Conservation (phyloP, 2,113 vertebrate genomes). For the Crotalus horridus region DNA sequence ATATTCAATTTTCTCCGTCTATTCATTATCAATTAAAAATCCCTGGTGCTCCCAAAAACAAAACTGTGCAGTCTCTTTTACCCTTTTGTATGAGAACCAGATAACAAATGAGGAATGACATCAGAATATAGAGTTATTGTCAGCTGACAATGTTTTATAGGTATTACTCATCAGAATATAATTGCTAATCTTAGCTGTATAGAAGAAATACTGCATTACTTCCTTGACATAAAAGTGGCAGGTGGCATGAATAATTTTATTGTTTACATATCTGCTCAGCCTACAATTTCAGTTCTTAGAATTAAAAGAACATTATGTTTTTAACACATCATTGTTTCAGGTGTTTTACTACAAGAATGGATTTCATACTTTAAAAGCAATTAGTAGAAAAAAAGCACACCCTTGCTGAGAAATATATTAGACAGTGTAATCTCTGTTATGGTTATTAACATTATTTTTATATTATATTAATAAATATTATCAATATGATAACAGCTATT, state of each 20-base stretch:
- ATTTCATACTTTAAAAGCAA: conserved; percentile 51
- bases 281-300: conserved; percentile 44
- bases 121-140: conserved; percentile 39
- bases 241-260: conserved; percentile 43
- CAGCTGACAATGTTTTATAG: conserved; percentile 49
- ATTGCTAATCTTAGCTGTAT: conserved; percentile 21
- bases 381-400: conserved; percentile 53
- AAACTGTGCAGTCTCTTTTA: neutral
- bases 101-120: conserved; percentile 33
- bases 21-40: conserved; percentile 39
- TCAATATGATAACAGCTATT: neutral
- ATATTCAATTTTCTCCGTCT: conserved; percentile 18
- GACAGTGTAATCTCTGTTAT: conserved; percentile 4
- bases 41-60: conserved; percentile 16
- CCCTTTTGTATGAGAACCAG: conserved; percentile 10
- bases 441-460: neutral
- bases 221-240: conserved; percentile 55
- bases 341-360: conserved; percentile 48
- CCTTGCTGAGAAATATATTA: conserved; percentile 8
- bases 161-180: conserved; percentile 52
- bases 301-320: conserved; percentile 35
- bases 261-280: conserved; percentile 43
- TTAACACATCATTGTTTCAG: neutral
- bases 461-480: neutral
- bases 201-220: conserved; percentile 47